Evolutionary conservation across 2,113 vertebrate species (phyloP), one percentile per base, ranked within the genome.

Genomic region (Seriola rivoliana): DNA sequence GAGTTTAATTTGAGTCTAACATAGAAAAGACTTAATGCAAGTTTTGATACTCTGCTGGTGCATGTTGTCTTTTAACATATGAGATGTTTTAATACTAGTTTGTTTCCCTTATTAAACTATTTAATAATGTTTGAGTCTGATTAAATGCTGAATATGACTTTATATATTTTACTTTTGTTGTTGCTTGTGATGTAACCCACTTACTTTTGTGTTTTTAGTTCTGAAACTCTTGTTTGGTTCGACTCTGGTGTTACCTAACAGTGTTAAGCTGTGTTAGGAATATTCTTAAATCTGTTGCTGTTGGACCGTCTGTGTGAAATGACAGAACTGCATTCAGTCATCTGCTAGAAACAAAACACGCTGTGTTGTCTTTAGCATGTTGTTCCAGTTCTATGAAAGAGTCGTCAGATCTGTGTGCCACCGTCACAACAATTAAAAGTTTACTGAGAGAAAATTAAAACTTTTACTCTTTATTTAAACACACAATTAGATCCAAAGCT

Each of bases 391-490:
- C 67, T 71, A 40, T 65, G 14, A 78, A 80, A 76, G 48, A 63
- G 16, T 52, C 1, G 60, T 74, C 58, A 50, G 38, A 64, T 87
- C 75, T 17, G 8, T 34, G 62, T 85, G 86, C 86, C 84, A 87
- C 25, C 9, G 3, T 16, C 16, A 11, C 6, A 36, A 70, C 65
- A 66, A 74, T 79, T 72, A 85, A 87, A 91, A 89, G 82, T 91
- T 87, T 74, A 10, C 34, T 4, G 10, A 64, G 36, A 60, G 55
- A 70, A 75, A 71, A 44, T 16, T 1, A 2, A n/a, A 89, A 91
- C 70, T 88, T 91, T 84, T 67, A 17, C 65, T 74, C 65, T 74
- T 70, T 19, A 42, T 60, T 78, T 21, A 38, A 75, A 36, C 34
- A 50, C 9, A 38, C 57, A 54, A 19, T 73, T 58, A 58, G 59